phyloP scores from a whole-genome alignment of 2,797 vertebrate genomes.

The Myotis planiceps region DNA sequence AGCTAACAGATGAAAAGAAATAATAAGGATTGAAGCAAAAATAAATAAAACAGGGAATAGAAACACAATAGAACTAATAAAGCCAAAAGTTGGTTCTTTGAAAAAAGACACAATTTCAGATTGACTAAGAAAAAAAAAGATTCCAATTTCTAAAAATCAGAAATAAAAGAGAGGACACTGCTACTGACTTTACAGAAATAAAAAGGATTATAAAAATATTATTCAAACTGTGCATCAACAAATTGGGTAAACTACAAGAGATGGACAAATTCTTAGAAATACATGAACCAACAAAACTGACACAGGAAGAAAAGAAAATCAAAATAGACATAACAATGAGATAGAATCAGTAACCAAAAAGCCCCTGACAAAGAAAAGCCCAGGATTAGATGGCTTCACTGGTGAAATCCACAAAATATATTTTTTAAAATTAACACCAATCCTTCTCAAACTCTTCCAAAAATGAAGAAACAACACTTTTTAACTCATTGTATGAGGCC shows the following conservation, averaged over 20 bases:
- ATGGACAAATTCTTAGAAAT: not conserved
- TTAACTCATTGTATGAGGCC: not conserved
- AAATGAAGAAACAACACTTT: not conserved
- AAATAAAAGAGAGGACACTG: not conserved
- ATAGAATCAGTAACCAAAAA: not conserved
- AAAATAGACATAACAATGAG: not conserved
- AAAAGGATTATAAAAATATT: not conserved
- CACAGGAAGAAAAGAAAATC: not conserved
- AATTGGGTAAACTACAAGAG: not conserved
- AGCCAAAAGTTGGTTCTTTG: not conserved
- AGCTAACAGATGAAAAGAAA: not conserved
- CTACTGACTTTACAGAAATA: not conserved
- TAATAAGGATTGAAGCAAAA: not conserved
- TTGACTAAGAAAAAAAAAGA: not conserved
- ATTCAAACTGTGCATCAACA: not conserved
- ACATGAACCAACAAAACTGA: not conserved
- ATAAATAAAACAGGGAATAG: not conserved
- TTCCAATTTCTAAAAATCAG: constrained; percentile 6
- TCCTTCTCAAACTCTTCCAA: not conserved
- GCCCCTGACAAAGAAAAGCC: not conserved
- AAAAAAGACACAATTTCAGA: not conserved
- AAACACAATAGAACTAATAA: not conserved
- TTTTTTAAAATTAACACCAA: not conserved
- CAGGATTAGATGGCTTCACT: not conserved
- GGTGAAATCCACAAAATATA: not conserved